Conservation (phyloP, 2,797 vertebrate genomes). For the Paedocypris micromegethes region DNA sequence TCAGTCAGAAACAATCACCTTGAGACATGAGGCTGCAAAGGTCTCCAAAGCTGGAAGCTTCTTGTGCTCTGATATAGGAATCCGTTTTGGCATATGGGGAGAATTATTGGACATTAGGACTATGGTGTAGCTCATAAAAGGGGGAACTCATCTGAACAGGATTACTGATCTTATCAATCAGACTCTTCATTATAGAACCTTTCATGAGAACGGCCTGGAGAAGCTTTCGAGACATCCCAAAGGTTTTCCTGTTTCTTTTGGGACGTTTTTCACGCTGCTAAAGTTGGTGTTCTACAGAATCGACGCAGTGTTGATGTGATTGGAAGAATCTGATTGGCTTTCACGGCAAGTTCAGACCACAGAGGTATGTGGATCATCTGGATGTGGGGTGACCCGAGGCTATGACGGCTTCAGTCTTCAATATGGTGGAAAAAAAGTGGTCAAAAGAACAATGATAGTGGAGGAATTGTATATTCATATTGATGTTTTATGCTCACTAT, state of each 20-base stretch:
- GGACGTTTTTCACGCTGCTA: not conserved
- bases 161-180: conserved; percentile 49
- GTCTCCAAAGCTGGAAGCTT: conserved; percentile 29
- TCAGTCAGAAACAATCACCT: conserved; percentile 22
- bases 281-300: not conserved
- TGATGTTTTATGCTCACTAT: too few relatives aligned
- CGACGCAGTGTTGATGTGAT: conserved; percentile 2
- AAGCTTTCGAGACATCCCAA: conserved; percentile 35
- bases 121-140: conserved; percentile 51
- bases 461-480: too few relatives aligned
- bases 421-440: too few relatives aligned
- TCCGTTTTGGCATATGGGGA: conserved; percentile 48
- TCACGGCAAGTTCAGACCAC: not conserved
- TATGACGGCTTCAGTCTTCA: too few relatives aligned
- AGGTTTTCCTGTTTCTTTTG: conserved; percentile 2
- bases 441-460: too few relatives aligned
- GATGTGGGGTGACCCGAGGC: too few relatives aligned
- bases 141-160: conserved; percentile 33
- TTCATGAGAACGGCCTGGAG: conserved; percentile 37
- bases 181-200: conserved; percentile 46
- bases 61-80: conserved; percentile 12
- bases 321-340: conserved; percentile 16
- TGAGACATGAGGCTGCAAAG: conserved; percentile 16
- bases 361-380: too few relatives aligned
- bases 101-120: conserved; percentile 46